phyloP scores from a whole-genome alignment of 2,888 invertebrate genomes.

The Drosophila meridionalis region DNA sequence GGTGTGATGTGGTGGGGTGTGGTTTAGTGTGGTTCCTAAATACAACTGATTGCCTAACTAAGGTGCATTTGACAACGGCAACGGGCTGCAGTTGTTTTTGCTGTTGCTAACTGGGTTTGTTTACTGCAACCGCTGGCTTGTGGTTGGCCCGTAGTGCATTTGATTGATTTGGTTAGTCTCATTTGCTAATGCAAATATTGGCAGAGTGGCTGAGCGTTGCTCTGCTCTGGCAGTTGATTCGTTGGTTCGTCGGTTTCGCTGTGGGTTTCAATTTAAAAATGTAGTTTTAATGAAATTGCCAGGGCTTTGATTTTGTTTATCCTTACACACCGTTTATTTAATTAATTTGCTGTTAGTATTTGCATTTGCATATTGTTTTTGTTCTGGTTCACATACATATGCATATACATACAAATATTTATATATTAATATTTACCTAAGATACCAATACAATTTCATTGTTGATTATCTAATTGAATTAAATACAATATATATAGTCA shows the following conservation, averaged over 20 bases:
- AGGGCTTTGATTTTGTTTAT: constrained; percentile 59
- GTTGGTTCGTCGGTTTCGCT: constrained; percentile 14
- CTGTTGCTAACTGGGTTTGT: constrained; percentile 33
- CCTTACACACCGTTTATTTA: constrained; percentile 68
- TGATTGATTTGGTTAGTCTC: constrained; percentile 71
- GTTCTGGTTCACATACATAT: constrained; percentile 32
- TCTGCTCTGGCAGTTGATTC: neutral
- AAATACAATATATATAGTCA: constrained; percentile 47
- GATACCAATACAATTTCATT: constrained; percentile 72
- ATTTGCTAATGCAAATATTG: constrained; percentile 72
- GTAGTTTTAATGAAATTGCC: constrained; percentile 60
- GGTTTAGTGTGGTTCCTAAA: constrained; percentile 34
- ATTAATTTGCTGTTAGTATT: constrained; percentile 59
- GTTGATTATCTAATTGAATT: constrained; percentile 73
- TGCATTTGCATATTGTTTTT: constrained; percentile 49
- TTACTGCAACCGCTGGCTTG: constrained; percentile 57
- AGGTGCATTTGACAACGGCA: constrained; percentile 20
- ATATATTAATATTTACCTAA: constrained; percentile 59
- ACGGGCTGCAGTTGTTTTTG: constrained; percentile 2
- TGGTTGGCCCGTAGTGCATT: constrained; percentile 60
- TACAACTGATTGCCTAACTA: constrained; percentile 47
- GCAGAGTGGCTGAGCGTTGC: constrained; percentile 18
- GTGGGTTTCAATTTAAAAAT: constrained; percentile 30
- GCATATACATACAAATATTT: constrained; percentile 13
- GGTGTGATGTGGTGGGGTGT: neutral